phyloP scores from a whole-genome alignment of 2,888 invertebrate genomes.

The Melikaiella ostensackeni region DNA sequence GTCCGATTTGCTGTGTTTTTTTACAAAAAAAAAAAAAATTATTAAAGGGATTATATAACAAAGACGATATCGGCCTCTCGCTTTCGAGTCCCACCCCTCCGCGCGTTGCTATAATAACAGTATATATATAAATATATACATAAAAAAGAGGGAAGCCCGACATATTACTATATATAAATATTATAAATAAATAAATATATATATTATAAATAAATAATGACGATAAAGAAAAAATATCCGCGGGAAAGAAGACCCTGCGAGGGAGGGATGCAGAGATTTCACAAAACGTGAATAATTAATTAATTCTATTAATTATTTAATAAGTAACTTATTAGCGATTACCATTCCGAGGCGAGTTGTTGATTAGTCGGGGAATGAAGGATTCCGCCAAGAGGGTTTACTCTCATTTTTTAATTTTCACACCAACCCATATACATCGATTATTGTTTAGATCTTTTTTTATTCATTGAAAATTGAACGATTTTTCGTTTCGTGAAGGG shows the following conservation, averaged over 20 bases:
- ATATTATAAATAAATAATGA: constrained; percentile 50
- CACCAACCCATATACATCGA: neutral
- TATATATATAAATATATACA: constrained; percentile 41
- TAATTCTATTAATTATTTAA: constrained; percentile 35
- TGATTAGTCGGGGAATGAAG: constrained; percentile 29
- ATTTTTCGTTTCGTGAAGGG: neutral
- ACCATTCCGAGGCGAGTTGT: constrained; percentile 34
- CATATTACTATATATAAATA: constrained; percentile 48
- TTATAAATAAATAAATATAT: constrained; percentile 45
- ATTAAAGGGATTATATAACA: constrained; percentile 48
- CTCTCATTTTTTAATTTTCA: constrained; percentile 6
- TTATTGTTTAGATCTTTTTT: constrained; percentile 10
- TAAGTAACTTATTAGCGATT: constrained; percentile 44
- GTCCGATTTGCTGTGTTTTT: constrained; percentile 47
- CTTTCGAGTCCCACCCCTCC: constrained; percentile 63
- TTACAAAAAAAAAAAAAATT: constrained; percentile 48
- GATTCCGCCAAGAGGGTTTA: constrained; percentile 10
- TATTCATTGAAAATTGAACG: neutral
- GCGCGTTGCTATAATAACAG: constrained; percentile 55
- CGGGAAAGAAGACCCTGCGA: constrained; percentile 43
- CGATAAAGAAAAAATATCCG: constrained; percentile 46
- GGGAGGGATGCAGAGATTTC: constrained; percentile 40
- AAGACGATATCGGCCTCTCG: constrained; percentile 55
- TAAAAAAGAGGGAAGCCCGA: constrained; percentile 50
- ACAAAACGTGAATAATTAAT: constrained; percentile 41